Conservation (phyloP, 2,797 vertebrate genomes). For the Antennarius maculatus region DNA sequence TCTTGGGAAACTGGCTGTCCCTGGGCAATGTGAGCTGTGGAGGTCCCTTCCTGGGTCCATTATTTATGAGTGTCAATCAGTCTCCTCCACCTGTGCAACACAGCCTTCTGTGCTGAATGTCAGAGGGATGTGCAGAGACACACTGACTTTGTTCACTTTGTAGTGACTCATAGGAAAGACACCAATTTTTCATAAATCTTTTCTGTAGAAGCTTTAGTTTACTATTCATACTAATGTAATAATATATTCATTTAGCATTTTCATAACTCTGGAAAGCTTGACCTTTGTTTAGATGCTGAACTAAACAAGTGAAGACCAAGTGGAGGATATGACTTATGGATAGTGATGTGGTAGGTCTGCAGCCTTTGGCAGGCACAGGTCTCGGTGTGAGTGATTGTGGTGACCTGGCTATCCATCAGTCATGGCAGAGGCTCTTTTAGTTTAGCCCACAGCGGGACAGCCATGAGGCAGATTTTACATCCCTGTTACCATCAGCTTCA, state of each 20-base stretch:
- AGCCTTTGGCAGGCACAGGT: conserved; percentile 49
- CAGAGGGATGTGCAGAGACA: conserved; percentile 51
- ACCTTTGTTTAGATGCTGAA: conserved; percentile 17
- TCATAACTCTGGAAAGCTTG: background rate
- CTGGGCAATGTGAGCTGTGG: conserved; percentile 54
- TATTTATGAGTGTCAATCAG: conserved; percentile 75
- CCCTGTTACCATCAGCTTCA: conserved; percentile 20
- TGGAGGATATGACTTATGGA: conserved; percentile 62
- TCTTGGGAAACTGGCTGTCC: conserved; percentile 63
- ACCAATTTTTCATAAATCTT: too few relatives aligned
- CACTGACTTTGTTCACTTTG: conserved; percentile 23
- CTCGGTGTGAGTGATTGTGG: conserved; percentile 58
- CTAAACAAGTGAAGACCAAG: conserved; percentile 28
- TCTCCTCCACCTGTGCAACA: conserved; percentile 62
- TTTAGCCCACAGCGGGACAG: conserved; percentile 21
- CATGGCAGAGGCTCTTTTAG: conserved; percentile 36
- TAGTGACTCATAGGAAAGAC: conserved; percentile 21
- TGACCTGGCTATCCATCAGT: conserved; percentile 62
- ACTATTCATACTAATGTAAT: background rate
- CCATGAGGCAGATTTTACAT: conserved; percentile 25
- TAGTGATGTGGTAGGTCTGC: conserved; percentile 52
- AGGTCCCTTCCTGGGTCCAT: conserved; percentile 55
- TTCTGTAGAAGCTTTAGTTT: conserved; percentile 16
- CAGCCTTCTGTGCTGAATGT: conserved; percentile 47
- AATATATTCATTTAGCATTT: conserved; percentile 1